phyloP scores from a whole-genome alignment of 2,797 vertebrate genomes.

The Podarcis siculus region DNA sequence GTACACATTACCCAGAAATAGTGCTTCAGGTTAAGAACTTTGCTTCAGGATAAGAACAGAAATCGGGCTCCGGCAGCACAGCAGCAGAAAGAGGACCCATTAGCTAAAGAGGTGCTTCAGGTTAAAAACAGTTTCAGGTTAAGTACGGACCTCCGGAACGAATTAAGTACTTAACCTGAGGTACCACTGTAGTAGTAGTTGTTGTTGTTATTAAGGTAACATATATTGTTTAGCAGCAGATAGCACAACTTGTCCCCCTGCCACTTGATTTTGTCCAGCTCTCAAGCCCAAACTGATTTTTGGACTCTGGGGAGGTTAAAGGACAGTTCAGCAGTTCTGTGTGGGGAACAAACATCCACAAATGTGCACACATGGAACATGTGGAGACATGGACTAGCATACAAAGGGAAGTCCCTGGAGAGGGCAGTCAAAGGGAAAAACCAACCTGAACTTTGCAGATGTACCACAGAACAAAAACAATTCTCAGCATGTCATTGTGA shows the following conservation, averaged over 20 bases:
- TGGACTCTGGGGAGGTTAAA: neutral
- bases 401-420: too few relatives aligned
- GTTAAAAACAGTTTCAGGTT: too few relatives aligned
- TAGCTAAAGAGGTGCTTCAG: too few relatives aligned
- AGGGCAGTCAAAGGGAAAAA: neutral
- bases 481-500: neutral
- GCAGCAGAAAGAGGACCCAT: too few relatives aligned
- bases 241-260: neutral
- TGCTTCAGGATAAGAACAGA: too few relatives aligned
- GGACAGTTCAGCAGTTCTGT: neutral
- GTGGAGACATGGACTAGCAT: neutral
- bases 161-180: too few relatives aligned
- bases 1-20: too few relatives aligned
- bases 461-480: conserved; percentile 1
- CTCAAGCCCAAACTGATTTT: neutral
- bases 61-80: too few relatives aligned
- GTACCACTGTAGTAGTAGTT: too few relatives aligned
- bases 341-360: neutral
- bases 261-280: neutral
- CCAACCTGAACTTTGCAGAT: neutral
- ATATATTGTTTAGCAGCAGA: neutral
- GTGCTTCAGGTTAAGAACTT: too few relatives aligned
- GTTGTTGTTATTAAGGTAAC: neutral
- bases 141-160: too few relatives aligned
- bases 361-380: neutral